phyloP scores from a whole-genome alignment of 2,888 invertebrate species.

The Andrena bicolor region DNA sequence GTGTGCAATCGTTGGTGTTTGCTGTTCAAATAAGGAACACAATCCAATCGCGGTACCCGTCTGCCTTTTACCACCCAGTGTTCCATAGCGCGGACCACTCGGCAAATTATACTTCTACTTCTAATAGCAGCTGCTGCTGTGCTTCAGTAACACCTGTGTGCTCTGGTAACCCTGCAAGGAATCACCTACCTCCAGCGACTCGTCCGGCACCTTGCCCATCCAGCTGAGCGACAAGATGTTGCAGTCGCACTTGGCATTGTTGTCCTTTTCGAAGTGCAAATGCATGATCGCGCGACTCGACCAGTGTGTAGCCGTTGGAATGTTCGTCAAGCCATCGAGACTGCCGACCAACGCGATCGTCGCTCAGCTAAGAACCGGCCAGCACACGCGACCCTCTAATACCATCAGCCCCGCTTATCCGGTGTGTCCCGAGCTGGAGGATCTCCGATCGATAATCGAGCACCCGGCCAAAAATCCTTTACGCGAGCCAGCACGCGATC shows the following conservation, averaged over 20 bases:
- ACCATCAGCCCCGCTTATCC: conserved; percentile 43
- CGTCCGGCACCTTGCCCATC: conserved; percentile 99
- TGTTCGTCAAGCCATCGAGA: conserved; percentile 66
- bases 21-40: background rate
- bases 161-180: background rate
- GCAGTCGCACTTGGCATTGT: conserved; percentile 97
- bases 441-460: conserved; percentile 67
- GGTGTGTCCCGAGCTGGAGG: conserved; percentile 12
- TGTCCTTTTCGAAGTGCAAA: conserved; percentile 97
- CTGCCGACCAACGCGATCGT: conserved; percentile 39
- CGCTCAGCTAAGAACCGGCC: conserved; percentile 33
- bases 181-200: conserved; percentile 93
- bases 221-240: conserved; percentile 97
- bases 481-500: conserved; percentile 21
- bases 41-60: background rate
- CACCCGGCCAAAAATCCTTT: conserved; percentile 28
- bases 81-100: background rate
- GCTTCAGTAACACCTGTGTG: background rate
- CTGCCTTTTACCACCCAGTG: background rate
- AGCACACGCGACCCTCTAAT: conserved; percentile 34
- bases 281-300: conserved; percentile 89
- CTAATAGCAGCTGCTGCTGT: background rate
- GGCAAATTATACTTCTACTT: background rate
- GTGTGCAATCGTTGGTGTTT: background rate
- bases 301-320: conserved; percentile 38